Base-by-base conservation (phyloP, 2,888 invertebrate species). In the Microchrysa polita region DNA sequence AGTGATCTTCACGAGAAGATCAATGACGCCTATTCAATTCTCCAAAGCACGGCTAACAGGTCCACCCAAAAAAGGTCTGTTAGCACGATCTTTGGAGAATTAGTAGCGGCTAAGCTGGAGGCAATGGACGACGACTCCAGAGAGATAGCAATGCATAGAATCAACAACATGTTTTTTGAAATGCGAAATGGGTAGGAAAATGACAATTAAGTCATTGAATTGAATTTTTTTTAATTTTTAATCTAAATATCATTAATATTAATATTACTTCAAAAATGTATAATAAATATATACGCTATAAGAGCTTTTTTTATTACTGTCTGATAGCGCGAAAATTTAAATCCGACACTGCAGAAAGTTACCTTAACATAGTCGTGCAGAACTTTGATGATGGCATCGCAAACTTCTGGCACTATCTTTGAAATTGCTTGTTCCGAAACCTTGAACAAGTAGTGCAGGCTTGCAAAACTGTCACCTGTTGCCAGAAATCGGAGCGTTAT, bases 351-450 rank as follows among this genome's bases (percentile, higher is more conserved):
- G 2, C 27, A 34, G 27, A 73, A 73, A 42, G 14, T 22, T 23
- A 65, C 65, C 48, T 65, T 65, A 5, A 65, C 48, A 22, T 65
- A 65, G 48, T 65, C 44, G 5, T 65, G n/a, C 4, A 65, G 65
- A 48, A 22, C 65, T 65, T 44, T 14, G n/a, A 22, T 48, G 10
- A 65, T 27, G 18, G 48, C 48, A 48, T 48, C 22, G 20, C 48
- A 44, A 16, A 65, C 65, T 48, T 65, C 65, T 20, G 65, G 65
- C 2, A 48, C 44, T 48, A 61, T 61, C 7, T 12, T 22, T n/a
- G 61, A 65, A 40, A 65, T 65, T 14, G 22, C 20, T 34, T 27
- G 10, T 18, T 22, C 48, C 5, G 65, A 65, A 34, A 65, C 18
- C 48, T 65, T 44, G 22, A 9, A 65, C 20, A 65, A 48, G 48